Conservation (phyloP, 2,888 invertebrate genomes). For the Perdita meconis region DNA sequence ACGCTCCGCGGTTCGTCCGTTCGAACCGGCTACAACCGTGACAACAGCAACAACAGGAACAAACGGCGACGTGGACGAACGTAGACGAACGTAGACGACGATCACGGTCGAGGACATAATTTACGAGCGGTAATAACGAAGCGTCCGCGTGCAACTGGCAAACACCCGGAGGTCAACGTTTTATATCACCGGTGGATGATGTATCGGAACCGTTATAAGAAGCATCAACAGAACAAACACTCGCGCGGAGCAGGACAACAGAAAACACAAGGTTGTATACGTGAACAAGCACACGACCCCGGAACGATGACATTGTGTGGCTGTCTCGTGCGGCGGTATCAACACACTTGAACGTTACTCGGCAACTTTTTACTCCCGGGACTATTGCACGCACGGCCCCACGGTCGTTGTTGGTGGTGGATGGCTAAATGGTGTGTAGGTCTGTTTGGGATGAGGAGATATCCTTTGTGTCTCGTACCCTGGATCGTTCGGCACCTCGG, state of each 20-base stretch:
- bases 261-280: constrained; percentile 58
- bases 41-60: not conserved
- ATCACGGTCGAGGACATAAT: not conserved
- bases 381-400: constrained; percentile 37
- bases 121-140: constrained; percentile 24
- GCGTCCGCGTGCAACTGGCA: not conserved
- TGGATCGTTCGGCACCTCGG: constrained; percentile 97
- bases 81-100: too few relatives aligned
- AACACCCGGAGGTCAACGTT: constrained; percentile 13
- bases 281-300: constrained; percentile 35
- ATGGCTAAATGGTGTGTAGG: constrained; percentile 50
- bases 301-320: constrained; percentile 7
- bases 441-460: constrained; percentile 32
- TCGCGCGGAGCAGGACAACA: constrained; percentile 62
- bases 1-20: constrained; percentile 39
- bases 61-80: not conserved
- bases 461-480: constrained; percentile 88
- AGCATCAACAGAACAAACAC: constrained; percentile 62
- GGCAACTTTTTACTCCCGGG: constrained; percentile 10
- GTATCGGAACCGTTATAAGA: constrained; percentile 44
- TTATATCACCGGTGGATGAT: not conserved
- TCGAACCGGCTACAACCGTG: not conserved
- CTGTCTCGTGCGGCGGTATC: constrained; percentile 24
- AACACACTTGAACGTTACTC: constrained; percentile 42
- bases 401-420: constrained; percentile 62